Conservation (phyloP, 1,140 invertebrate species). For the Bombus consobrinus region DNA sequence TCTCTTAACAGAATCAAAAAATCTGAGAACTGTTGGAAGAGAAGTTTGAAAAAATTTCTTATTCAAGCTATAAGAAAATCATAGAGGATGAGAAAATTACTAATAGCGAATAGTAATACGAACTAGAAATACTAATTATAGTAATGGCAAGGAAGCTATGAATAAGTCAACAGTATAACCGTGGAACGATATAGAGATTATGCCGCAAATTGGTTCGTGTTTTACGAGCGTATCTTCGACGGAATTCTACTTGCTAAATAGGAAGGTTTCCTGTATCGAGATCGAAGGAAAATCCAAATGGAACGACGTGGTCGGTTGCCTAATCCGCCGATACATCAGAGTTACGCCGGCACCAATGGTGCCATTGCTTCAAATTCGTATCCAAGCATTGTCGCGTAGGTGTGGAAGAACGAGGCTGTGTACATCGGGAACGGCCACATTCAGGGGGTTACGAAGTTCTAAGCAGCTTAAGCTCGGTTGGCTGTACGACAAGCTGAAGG, state of each 20-base stretch:
- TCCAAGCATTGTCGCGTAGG: conserved; percentile 7
- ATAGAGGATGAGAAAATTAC: neutral
- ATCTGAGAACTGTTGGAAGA: too few species aligned
- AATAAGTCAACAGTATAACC: neutral
- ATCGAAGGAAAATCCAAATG: conserved; percentile 43
- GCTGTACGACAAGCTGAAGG: conserved; percentile 16
- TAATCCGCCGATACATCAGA: conserved; percentile 71
- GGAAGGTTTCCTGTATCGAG: neutral
- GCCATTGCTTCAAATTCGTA: conserved; percentile 59
- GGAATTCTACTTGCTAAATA: conserved; percentile 35
- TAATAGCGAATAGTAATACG: neutral
- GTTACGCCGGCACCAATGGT: conserved; percentile 52
- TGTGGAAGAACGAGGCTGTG: neutral
- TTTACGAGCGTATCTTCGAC: conserved; percentile 27
- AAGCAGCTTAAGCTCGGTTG: conserved; percentile 50
- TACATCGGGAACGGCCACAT: conserved; percentile 1
- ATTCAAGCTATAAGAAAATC: too few species aligned
- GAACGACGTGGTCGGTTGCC: conserved; percentile 39
- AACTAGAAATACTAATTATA: neutral
- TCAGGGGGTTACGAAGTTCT: conserved; percentile 43
- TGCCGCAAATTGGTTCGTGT: conserved; percentile 25
- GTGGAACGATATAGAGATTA: neutral
- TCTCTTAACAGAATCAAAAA: too few species aligned
- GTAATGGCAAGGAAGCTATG: neutral
- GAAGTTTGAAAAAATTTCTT: too few species aligned